These are phyloP conservation scores for Villa cingulata DNA, from an alignment of 2,888 invertebrate genomes.

Conservation along the genomic window DNA sequence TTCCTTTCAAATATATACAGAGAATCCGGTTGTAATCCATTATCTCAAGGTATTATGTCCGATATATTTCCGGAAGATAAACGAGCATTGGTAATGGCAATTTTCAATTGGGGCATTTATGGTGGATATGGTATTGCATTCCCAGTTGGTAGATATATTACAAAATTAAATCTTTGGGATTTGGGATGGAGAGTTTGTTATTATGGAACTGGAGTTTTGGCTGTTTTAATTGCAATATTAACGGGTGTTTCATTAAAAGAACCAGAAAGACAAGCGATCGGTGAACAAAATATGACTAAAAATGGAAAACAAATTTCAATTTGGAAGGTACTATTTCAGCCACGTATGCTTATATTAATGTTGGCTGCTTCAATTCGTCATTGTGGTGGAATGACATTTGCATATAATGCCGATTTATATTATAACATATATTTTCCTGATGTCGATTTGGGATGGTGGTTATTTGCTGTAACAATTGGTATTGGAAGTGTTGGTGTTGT, in stretches of 20 bases:
- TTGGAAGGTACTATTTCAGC: conserved; percentile 65
- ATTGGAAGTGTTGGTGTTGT: conserved; percentile 58
- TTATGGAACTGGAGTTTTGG: conserved; percentile 63
- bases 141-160: conserved; percentile 77
- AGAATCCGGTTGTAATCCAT: conserved; percentile 76
- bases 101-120: conserved; percentile 94
- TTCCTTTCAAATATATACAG: conserved; percentile 31
- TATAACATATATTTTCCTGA: conserved; percentile 81
- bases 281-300: conserved; percentile 43
- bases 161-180: conserved; percentile 57
- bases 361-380: conserved; percentile 80
- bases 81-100: conserved; percentile 76
- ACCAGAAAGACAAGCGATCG: conserved; percentile 61
- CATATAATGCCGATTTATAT: conserved; percentile 81
- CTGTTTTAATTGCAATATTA: conserved; percentile 53
- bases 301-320: conserved; percentile 44
- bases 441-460: conserved; percentile 80
- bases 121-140: conserved; percentile 88
- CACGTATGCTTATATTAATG: conserved; percentile 64
- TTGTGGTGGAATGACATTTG: conserved; percentile 82
- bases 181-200: conserved; percentile 76
- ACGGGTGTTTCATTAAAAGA: conserved; percentile 65
- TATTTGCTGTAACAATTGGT: conserved; percentile 76
- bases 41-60: conserved; percentile 70
- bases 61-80: conserved; percentile 70